phyloP scores from a whole-genome alignment of 2,113 vertebrate genomes.

The Protobothrops mucrosquamatus region DNA sequence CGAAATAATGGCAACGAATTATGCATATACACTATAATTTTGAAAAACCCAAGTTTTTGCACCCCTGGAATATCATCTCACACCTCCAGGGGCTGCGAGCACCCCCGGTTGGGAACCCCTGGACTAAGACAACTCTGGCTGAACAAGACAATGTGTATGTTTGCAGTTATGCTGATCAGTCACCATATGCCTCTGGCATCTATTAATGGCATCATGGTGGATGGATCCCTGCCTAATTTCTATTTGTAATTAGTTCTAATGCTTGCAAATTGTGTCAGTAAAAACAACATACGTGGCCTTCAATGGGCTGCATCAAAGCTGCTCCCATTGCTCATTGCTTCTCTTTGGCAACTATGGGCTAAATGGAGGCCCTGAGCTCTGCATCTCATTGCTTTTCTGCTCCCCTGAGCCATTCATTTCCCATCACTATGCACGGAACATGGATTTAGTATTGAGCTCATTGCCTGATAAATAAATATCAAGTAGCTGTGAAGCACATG shows the following conservation, averaged over 20 bases:
- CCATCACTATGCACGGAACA: neutral
- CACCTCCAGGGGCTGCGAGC: no score
- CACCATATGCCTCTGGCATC: neutral
- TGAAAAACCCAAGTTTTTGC: no score
- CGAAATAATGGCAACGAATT: no score
- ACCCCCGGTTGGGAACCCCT: no score
- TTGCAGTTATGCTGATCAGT: neutral
- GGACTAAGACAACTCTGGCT: neutral
- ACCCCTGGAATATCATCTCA: no score
- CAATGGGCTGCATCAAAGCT: neutral
- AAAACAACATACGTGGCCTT: neutral
- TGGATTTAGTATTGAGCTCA: neutral
- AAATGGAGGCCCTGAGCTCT: neutral
- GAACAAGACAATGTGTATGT: neutral
- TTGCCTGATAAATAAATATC: constrained; percentile 17
- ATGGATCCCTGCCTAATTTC: neutral
- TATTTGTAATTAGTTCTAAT: neutral
- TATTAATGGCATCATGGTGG: neutral
- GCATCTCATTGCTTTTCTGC: neutral
- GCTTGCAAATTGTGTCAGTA: neutral
- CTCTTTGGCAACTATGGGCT: neutral
- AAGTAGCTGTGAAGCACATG: neutral
- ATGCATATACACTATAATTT: no score
- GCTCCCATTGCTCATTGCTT: neutral
- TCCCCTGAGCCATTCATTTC: neutral